Evolutionary conservation across 37 sponge, comb jelly and placozoan species (phyloP).

Genomic region (Beroe ovata): DNA sequence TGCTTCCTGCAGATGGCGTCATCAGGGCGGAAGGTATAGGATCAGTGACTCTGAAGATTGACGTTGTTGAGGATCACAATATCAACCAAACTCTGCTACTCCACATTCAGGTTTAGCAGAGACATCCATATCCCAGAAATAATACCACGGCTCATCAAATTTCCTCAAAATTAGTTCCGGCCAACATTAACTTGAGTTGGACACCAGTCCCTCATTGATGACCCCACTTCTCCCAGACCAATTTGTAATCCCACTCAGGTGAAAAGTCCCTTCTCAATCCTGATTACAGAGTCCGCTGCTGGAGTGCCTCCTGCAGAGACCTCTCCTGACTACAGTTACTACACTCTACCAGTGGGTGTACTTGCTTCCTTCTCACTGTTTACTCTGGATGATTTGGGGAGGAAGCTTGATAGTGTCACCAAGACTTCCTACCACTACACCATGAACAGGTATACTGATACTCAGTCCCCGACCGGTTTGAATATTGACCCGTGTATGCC

Average conservation of each 20-base stretch:
- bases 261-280: slow-evolving; percentile 1
- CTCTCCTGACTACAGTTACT: slow-evolving; percentile 5
- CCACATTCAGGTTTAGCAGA: slow-evolving; percentile 23
- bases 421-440: slow-evolving; percentile 28
- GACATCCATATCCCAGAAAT: too few species aligned
- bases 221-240: too few species aligned
- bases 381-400: slow-evolving; percentile 29
- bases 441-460: slow-evolving; percentile 42
- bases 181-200: too few species aligned
- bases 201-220: too few species aligned
- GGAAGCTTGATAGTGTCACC: background rate
- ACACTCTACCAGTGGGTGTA: slow-evolving; percentile 20
- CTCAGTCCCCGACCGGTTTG: too few species aligned
- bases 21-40: background rate
- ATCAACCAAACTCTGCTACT: slow-evolving; percentile 16
- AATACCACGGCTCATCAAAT: too few species aligned
- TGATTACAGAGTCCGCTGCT: background rate
- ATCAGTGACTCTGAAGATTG: slow-evolving; percentile 6
- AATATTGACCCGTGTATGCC: too few species aligned
- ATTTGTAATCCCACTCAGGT: slow-evolving; percentile 5
- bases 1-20: background rate
- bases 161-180: too few species aligned
- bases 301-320: background rate
- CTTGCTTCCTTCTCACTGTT: background rate
- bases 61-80: slow-evolving; percentile 13